phyloP scores from a whole-genome alignment of 2,797 vertebrate species.

The Premnoplex brunnescens region DNA sequence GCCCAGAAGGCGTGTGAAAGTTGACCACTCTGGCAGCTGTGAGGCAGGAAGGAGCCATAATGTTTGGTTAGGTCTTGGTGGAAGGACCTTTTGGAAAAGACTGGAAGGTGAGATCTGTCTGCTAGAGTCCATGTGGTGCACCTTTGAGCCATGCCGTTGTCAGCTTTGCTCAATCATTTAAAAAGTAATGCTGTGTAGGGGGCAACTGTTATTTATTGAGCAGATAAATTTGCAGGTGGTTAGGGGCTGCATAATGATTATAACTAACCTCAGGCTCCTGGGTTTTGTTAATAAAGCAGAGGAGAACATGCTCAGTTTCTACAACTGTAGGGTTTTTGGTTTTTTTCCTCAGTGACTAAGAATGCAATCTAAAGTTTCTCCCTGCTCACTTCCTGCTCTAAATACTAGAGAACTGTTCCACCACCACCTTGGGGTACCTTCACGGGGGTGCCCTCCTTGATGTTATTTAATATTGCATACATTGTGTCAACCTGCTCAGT shows the following conservation, averaged over 20 bases:
- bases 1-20: neutral
- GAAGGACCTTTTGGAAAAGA: neutral
- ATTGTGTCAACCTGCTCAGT: neutral
- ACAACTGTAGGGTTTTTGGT: neutral
- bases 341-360: neutral
- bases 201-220: neutral
- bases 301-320: neutral
- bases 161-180: neutral
- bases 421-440: neutral
- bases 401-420: neutral
- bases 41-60: neutral
- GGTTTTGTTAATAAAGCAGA: neutral
- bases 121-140: neutral
- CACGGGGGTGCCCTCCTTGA: rapidly evolving
- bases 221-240: rapidly evolving
- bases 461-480: neutral
- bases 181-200: neutral
- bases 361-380: neutral
- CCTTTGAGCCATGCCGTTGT: neutral
- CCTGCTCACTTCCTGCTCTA: neutral
- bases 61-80: neutral
- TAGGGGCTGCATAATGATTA: neutral
- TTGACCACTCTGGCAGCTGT: neutral
- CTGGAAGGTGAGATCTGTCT: neutral
- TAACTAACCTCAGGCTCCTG: neutral